Percentiles rank a stretch among this genome's conserved stretches.
Conservation (phyloP, 2,797 vertebrate genomes). For the Morelia viridis region DNA sequence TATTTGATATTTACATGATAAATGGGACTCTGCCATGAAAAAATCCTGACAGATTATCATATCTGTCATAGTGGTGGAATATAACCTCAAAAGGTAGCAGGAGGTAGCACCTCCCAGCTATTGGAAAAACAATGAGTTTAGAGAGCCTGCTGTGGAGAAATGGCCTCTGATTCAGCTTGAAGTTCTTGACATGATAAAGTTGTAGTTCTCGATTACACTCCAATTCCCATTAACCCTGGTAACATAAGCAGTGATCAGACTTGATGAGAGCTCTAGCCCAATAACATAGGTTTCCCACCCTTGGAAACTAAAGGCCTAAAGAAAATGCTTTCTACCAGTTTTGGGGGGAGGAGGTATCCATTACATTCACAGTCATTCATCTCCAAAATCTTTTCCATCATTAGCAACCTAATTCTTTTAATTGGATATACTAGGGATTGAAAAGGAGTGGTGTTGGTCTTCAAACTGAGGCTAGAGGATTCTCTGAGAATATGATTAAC, state of each 20-base stretch:
- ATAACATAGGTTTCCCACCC: neutral
- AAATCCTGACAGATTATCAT: neutral
- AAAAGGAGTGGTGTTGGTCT: neutral
- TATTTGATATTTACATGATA: neutral
- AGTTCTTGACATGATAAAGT: neutral
- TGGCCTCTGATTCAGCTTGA: neutral
- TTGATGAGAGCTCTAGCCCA: neutral
- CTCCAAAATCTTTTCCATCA: neutral
- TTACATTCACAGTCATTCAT: neutral
- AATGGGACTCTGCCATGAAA: neutral
- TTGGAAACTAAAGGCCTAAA: neutral
- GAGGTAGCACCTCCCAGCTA: neutral
- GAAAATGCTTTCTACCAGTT: neutral
- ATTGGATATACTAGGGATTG: neutral
- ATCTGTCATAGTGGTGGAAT: neutral
- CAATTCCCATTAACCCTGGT: neutral
- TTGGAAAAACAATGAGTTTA: neutral
- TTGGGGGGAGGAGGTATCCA: neutral
- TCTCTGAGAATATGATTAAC: too few species aligned
- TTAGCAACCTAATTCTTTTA: neutral
- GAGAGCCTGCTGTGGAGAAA: too few species aligned
- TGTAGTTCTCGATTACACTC: neutral
- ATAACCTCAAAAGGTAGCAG: neutral
- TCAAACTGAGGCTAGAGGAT: neutral
- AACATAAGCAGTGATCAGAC: neutral